Evolutionary conservation across 2,797 vertebrate species (phyloP).

Genomic region (Benthosema pterotum): DNA sequence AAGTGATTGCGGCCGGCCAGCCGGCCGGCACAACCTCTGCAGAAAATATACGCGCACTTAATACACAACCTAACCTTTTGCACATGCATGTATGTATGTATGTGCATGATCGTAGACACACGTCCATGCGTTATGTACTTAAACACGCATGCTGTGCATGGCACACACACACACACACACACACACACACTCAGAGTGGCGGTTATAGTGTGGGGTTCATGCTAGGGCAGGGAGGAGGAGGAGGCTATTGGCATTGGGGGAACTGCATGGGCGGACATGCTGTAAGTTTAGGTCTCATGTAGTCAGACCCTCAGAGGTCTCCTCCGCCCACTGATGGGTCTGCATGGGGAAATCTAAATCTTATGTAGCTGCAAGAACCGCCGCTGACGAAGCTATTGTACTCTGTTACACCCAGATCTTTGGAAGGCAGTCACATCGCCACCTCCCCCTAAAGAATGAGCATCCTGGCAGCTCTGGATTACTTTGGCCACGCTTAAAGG

Average conservation of each 20-base stretch:
- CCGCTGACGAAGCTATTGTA: background rate
- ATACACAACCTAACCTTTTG: conserved; percentile 34
- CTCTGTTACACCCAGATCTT: too few species aligned
- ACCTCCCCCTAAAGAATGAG: too few species aligned
- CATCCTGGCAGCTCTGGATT: too few species aligned
- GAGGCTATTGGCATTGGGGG: conserved; percentile 39
- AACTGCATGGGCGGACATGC: conserved; percentile 23
- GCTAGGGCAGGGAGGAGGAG: conserved; percentile 30
- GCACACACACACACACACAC: background rate
- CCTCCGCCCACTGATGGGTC: background rate
- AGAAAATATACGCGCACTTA: conserved; percentile 64
- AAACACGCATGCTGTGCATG: conserved; percentile 23
- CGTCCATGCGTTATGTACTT: conserved; percentile 41
- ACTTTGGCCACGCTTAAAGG: too few species aligned
- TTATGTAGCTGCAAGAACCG: background rate
- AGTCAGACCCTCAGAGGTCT: conserved; percentile 17
- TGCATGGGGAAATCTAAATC: too few species aligned
- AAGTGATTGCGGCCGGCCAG: conserved; percentile 64
- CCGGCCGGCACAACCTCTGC: conserved; percentile 43
- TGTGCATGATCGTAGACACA: background rate
- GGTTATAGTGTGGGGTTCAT: conserved; percentile 47
- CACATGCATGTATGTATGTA: background rate
- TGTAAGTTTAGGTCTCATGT: background rate
- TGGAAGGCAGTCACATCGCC: too few species aligned
- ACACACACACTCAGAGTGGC: conserved; percentile 1